Conservation (phyloP, 1,140 invertebrate genomes). For the Psilanteris sp. region DNA sequence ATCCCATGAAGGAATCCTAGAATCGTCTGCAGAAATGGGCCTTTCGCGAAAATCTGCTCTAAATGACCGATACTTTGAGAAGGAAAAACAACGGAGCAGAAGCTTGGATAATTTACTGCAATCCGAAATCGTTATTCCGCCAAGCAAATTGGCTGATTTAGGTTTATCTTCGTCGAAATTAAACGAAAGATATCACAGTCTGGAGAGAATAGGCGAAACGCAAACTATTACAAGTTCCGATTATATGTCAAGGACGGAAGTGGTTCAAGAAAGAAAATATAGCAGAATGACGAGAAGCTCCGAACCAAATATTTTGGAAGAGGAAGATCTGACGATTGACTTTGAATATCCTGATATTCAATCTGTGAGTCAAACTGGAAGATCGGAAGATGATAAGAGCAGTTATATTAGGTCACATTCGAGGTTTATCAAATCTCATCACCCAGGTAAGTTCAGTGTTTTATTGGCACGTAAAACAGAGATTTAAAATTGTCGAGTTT, state of each 20-base stretch:
- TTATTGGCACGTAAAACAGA: too few relatives aligned
- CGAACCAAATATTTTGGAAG: conserved; percentile 79
- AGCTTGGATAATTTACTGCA: conserved; percentile 90
- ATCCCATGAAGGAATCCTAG: conserved; percentile 84
- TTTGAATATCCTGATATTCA: conserved; percentile 85
- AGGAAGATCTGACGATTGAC: conserved; percentile 82
- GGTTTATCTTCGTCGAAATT: conserved; percentile 90
- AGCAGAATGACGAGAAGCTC: conserved; percentile 77
- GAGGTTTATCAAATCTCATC: conserved; percentile 91
- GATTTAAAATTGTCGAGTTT: too few relatives aligned
- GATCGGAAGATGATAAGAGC: conserved; percentile 83
- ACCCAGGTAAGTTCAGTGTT: too few relatives aligned
- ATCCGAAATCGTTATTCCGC: conserved; percentile 77
- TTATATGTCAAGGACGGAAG: conserved; percentile 82
- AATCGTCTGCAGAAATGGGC: conserved; percentile 79
- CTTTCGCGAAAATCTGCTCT: conserved; percentile 91
- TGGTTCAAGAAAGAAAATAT: conserved; percentile 76
- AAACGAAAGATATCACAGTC: conserved; percentile 92
- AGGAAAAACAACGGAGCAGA: conserved; percentile 88
- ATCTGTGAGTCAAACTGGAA: conserved; percentile 82
- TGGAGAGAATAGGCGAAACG: conserved; percentile 84
- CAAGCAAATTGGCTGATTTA: conserved; percentile 83
- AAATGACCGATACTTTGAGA: conserved; percentile 93
- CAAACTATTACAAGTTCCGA: conserved; percentile 78
- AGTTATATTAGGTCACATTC: conserved; percentile 82